Evolutionary conservation across 2,797 vertebrate species (phyloP).

Genomic region (Mormyrops boulengeri): DNA sequence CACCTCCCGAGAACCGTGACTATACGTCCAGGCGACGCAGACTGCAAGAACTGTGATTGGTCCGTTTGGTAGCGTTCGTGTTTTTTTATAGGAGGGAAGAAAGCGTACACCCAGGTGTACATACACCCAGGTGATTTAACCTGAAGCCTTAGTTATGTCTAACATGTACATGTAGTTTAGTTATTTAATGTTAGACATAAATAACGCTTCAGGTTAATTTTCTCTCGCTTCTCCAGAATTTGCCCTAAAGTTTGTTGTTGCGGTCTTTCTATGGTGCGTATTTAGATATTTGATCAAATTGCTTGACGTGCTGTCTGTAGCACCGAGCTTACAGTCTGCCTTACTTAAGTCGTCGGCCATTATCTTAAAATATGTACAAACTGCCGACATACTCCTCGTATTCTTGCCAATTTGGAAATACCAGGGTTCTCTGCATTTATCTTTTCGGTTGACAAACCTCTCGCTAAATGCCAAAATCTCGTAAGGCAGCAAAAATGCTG

Average conservation of each 20-base stretch:
- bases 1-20: background rate
- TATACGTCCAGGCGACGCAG: background rate
- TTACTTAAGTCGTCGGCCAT: too few species aligned
- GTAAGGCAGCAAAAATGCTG: too few species aligned
- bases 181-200: background rate
- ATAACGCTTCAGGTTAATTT: background rate
- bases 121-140: background rate
- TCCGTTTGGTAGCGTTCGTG: background rate
- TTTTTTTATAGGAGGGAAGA: background rate
- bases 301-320: background rate
- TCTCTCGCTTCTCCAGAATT: background rate
- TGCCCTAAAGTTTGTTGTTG: background rate
- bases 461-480: too few species aligned
- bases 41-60: too few species aligned
- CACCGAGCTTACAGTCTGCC: too few species aligned
- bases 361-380: too few species aligned
- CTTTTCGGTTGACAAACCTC: too few species aligned
- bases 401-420: too few species aligned
- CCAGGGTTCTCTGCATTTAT: too few species aligned
- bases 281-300: background rate
- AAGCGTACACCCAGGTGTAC: background rate
- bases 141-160: background rate
- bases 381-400: too few species aligned
- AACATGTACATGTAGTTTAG: background rate
- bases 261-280: background rate